Conservation (phyloP, 1,140 invertebrate genomes). For the Panagrolaimus sp. region DNA sequence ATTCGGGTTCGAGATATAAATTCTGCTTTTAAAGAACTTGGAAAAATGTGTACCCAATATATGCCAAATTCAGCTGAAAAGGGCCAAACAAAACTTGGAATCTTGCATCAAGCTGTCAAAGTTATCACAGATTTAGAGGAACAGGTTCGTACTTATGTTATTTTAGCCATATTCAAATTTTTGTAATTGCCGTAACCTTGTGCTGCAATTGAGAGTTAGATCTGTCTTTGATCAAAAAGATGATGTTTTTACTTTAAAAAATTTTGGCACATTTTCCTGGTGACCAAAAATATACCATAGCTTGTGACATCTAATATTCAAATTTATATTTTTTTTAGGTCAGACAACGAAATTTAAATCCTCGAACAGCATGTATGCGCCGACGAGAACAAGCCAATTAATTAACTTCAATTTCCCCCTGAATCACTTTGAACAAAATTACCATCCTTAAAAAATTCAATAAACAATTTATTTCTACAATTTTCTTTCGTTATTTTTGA, state of each 20-base stretch:
- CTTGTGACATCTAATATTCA: too few relatives aligned
- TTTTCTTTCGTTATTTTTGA: too few relatives aligned
- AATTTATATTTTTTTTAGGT: background rate
- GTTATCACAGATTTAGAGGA: slow-evolving; percentile 26
- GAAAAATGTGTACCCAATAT: slow-evolving; percentile 66
- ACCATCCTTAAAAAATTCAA: too few relatives aligned
- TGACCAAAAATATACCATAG: too few relatives aligned
- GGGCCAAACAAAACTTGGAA: slow-evolving; percentile 29
- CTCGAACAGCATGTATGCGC: slow-evolving; percentile 11
- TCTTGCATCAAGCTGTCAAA: slow-evolving; percentile 28
- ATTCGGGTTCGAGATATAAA: slow-evolving; percentile 68
- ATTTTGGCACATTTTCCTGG: too few relatives aligned
- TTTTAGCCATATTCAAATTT: too few relatives aligned
- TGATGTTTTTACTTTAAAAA: too few relatives aligned
- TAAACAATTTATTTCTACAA: too few relatives aligned
- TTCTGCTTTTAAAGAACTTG: slow-evolving; percentile 68
- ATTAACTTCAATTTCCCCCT: background rate
- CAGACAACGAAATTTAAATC: slow-evolving; percentile 12
- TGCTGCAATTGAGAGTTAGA: too few relatives aligned
- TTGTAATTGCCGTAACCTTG: too few relatives aligned
- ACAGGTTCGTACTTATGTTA: slow-evolving; percentile 21
- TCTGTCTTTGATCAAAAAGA: too few relatives aligned
- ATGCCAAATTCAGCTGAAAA: slow-evolving; percentile 25
- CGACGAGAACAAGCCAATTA: background rate
- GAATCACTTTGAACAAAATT: too few relatives aligned